Evolutionary conservation across 2,113 vertebrate species (phyloP).

Genomic region (Mola mola): DNA sequence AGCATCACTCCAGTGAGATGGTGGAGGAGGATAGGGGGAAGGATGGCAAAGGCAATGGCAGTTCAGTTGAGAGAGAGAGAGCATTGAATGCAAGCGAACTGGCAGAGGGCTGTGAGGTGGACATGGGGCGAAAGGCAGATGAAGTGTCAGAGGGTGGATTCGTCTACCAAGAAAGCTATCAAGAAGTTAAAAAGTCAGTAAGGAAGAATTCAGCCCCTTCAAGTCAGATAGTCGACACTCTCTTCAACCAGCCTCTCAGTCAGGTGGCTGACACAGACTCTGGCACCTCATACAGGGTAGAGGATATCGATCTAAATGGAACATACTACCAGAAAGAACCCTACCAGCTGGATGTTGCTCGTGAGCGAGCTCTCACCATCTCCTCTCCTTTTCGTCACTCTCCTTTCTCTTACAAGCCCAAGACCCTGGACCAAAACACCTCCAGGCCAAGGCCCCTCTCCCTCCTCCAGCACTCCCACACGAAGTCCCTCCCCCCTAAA

Average conservation of each 20-base stretch:
- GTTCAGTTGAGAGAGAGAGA: constrained; percentile 48
- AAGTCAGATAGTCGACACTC: constrained; percentile 74
- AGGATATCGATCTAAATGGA: constrained; percentile 77
- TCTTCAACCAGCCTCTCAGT: constrained; percentile 68
- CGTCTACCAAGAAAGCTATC: constrained; percentile 43
- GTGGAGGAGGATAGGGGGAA: constrained; percentile 48
- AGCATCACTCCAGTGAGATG: constrained; percentile 60
- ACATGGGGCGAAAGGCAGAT: constrained; percentile 54
- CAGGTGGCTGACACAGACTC: constrained; percentile 55
- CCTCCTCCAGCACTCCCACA: constrained; percentile 79
- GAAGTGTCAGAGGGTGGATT: constrained; percentile 57
- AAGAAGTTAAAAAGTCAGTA: constrained; percentile 22
- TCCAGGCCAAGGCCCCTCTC: constrained; percentile 80
- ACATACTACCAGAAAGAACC: constrained; percentile 73
- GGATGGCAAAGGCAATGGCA: constrained; percentile 34
- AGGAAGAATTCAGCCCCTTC: constrained; percentile 83
- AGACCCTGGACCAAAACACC: constrained; percentile 77
- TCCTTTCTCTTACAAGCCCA: constrained; percentile 80
- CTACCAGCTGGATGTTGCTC: constrained; percentile 65
- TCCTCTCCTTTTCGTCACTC: constrained; percentile 82
- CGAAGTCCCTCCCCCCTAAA: constrained; percentile 83
- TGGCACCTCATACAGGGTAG: constrained; percentile 53
- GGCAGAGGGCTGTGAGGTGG: constrained; percentile 41
- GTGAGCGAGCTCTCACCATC: constrained; percentile 82
- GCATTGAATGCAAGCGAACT: constrained; percentile 40